A percentile compares a stretch with the other conserved stretches of the same genome.
Conservation (phyloP, 2,797 vertebrate species). For the Sebastes wilsoni region DNA sequence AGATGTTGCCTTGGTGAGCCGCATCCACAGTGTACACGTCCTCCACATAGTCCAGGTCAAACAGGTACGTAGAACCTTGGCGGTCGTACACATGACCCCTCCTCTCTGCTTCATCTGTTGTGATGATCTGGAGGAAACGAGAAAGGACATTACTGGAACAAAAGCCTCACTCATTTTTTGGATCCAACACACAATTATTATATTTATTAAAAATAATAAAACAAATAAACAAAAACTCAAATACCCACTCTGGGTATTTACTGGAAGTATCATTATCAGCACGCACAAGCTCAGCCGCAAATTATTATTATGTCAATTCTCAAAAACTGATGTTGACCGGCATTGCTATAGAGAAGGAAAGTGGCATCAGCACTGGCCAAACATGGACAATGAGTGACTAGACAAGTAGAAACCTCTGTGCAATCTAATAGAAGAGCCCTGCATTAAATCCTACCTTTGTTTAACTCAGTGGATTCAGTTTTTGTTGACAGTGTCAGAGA, state of each 20-base stretch:
- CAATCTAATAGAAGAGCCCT: neutral
- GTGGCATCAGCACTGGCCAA: neutral
- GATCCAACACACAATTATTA: neutral
- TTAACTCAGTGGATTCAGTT: neutral
- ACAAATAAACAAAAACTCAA: neutral
- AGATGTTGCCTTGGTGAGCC: constrained; percentile 91
- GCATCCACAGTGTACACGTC: constrained; percentile 94
- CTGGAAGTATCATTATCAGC: too few species aligned
- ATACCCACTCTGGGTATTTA: neutral
- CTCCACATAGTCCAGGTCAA: constrained; percentile 93
- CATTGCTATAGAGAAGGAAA: neutral
- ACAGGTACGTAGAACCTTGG: constrained; percentile 91
- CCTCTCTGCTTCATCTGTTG: constrained; percentile 90
- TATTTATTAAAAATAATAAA: neutral
- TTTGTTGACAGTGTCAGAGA: neutral
- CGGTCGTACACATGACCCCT: constrained; percentile 89
- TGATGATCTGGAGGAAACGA: constrained; percentile 84
- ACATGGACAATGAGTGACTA: neutral
- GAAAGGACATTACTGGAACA: neutral
- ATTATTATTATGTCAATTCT: neutral
- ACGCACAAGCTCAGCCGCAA: neutral
- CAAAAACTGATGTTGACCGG: neutral
- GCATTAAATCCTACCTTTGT: neutral
- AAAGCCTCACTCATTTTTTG: neutral
- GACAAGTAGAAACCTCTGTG: neutral